A percentile compares a stretch with the other conserved stretches of the same genome.
Evolutionary conservation across 2,113 vertebrate species (phyloP).

Genomic region (Neodon shergylaensis): DNA sequence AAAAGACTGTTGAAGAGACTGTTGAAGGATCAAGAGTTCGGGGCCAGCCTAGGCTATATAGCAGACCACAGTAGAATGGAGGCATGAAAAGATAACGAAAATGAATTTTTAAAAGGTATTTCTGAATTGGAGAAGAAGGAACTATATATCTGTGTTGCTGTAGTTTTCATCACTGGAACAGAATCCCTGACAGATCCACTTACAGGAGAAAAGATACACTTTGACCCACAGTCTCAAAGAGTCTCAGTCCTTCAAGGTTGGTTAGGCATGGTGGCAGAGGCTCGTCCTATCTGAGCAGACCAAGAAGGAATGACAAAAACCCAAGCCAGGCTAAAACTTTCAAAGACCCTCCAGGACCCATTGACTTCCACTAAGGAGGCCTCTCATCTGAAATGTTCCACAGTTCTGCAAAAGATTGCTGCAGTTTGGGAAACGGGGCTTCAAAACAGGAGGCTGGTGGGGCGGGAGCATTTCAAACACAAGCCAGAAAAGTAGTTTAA

Average conservation of each 20-base stretch:
- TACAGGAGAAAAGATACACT: not conserved
- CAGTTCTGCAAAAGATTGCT: not conserved
- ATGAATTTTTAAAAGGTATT: not conserved
- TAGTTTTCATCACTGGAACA: not conserved
- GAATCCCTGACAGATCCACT: not conserved
- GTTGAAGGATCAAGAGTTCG: not conserved
- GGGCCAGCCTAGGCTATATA: not conserved
- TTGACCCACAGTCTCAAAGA: not conserved
- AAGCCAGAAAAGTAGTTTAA: not conserved
- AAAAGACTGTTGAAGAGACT: too few relatives aligned
- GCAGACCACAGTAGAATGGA: not conserved
- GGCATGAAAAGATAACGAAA: not conserved
- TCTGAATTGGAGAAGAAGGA: not conserved
- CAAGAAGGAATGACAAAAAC: not conserved
- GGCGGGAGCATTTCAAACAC: not conserved
- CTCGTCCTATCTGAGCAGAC: not conserved
- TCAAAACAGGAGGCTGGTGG: not conserved
- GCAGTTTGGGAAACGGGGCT: not conserved
- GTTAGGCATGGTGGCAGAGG: not conserved
- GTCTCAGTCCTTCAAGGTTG: too few relatives aligned
- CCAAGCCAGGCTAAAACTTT: not conserved
- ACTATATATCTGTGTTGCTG: not conserved
- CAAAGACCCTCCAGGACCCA: not conserved
- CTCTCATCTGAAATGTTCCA: not conserved
- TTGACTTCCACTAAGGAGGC: not conserved